Evolutionary conservation across 1,140 invertebrate genomes (phyloP), one percentile per base, ranked within the genome.

Genomic region (Procambarus clarkii): DNA sequence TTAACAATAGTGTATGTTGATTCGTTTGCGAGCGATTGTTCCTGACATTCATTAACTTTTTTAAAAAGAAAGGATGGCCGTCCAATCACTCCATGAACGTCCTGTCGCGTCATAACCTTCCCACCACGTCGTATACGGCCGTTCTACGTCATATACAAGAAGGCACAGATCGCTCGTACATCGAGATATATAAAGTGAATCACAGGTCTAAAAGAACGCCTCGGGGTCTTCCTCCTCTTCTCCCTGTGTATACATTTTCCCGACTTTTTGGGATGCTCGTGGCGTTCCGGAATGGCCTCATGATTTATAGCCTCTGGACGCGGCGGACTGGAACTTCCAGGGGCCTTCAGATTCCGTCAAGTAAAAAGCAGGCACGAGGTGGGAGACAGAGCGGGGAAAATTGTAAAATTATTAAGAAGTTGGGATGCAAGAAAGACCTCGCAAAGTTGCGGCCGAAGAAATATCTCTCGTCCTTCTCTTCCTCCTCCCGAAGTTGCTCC

Each of bases 211-310:
- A 13, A 21, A 64, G 85, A 86, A 86, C 84, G 84, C 24, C 15
- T 48, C 18, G 82, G 60, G 82, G 50, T 92, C 85, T 92, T 83
- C 84, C 80, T 86, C 88, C 78, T 91, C 85, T 92, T 83, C 84
- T 85, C 81, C 88, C 83, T 91, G 81, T 93, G 90, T 93, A 93
- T 93, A 93, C 92, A 93, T 93, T 93, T 93, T 93, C 92, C 71
- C 71, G 92, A 92, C 92, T 93, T 93, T 93, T 93, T 93, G 88
- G 87, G 88, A 93, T 93, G 90, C 92, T 88, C 81, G 87, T 80
- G 90, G 92, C 86, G 92, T 84, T 86, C 86, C 90, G 92, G 92
- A 93, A 93, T 89, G 86, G 92, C 90, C 92, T 88, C 80, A 88
- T 93, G 92, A 93, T 93, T 91, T 93, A 93, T 93, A 64, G 89